Conservation (phyloP, 2,113 vertebrate genomes). For the Etheostoma spectabile region DNA sequence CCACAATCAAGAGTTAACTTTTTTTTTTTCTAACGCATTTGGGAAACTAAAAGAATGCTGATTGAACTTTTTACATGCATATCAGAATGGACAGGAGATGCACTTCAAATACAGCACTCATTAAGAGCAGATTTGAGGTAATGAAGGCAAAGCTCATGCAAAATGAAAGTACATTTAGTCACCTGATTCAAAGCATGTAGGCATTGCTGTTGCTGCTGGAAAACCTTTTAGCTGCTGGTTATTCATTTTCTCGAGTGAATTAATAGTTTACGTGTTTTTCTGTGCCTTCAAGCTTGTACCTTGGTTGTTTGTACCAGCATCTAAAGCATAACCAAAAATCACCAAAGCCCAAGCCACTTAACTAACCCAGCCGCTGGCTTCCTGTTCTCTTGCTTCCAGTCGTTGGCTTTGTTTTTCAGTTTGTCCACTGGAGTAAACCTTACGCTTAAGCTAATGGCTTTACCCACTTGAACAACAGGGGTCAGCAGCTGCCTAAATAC, state of each 20-base stretch:
- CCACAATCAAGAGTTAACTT: background rate
- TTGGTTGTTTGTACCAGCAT: constrained; percentile 38
- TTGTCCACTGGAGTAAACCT: constrained; percentile 55
- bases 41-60: background rate
- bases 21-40: background rate
- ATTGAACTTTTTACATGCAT: constrained; percentile 3
- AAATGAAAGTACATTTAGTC: background rate
- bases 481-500: constrained; percentile 75
- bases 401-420: constrained; percentile 16
- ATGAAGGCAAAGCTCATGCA: background rate
- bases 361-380: constrained; percentile 28
- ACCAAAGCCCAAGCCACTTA: constrained; percentile 41
- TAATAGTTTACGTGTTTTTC: constrained; percentile 23
- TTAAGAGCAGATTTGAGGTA: background rate
- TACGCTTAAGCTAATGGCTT: constrained; percentile 68
- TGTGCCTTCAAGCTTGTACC: constrained; percentile 25
- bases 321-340: constrained; percentile 50
- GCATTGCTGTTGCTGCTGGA: background rate
- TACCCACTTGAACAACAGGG: constrained; percentile 66
- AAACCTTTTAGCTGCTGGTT: constrained; percentile 38
- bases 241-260: constrained; percentile 33
- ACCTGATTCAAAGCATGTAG: background rate
- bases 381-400: constrained; percentile 16
- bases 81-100: background rate
- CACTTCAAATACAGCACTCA: background rate